These are phyloP conservation scores for Copidosoma aretas DNA, from an alignment of 2,888 invertebrate species.

Conservation along the genomic window DNA sequence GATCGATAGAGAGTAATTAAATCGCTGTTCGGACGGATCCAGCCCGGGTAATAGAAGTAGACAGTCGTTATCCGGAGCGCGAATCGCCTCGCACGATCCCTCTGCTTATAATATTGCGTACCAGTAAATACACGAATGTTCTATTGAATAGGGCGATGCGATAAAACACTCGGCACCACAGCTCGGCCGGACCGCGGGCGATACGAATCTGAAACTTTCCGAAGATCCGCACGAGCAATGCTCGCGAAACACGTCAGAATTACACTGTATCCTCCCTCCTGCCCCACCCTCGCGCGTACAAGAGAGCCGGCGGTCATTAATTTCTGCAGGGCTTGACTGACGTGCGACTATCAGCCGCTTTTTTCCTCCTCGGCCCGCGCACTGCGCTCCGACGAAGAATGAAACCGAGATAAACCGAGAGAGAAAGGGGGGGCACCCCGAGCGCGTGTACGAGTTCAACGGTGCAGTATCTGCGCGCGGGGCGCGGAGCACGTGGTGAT, in stretches of 20 bases:
- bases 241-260: constrained; percentile 7
- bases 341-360: constrained; percentile 44
- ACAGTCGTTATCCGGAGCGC: not conserved
- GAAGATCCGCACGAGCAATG: not conserved
- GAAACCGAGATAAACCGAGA: constrained; percentile 29
- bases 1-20: too few species aligned
- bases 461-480: constrained; percentile 23
- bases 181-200: not conserved
- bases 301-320: constrained; percentile 41
- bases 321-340: constrained; percentile 48
- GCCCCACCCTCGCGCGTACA: too few species aligned
- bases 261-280: not conserved
- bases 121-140: not conserved
- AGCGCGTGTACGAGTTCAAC: constrained; percentile 31
- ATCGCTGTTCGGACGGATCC: too few species aligned
- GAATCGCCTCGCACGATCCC: too few species aligned
- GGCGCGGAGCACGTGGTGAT: constrained; percentile 44
- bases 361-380: constrained; percentile 21
- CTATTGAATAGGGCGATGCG: not conserved
- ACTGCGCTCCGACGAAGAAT: constrained; percentile 42
- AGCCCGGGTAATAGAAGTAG: not conserved
- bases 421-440: not conserved
- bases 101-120: not conserved
- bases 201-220: constrained; percentile 25
- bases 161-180: not conserved